Percentiles rank a stretch among this genome's conserved stretches.
These are phyloP conservation scores for Meleagris gallopavo DNA, from an alignment of 2,113 vertebrate genomes.

Conservation along the genomic window DNA sequence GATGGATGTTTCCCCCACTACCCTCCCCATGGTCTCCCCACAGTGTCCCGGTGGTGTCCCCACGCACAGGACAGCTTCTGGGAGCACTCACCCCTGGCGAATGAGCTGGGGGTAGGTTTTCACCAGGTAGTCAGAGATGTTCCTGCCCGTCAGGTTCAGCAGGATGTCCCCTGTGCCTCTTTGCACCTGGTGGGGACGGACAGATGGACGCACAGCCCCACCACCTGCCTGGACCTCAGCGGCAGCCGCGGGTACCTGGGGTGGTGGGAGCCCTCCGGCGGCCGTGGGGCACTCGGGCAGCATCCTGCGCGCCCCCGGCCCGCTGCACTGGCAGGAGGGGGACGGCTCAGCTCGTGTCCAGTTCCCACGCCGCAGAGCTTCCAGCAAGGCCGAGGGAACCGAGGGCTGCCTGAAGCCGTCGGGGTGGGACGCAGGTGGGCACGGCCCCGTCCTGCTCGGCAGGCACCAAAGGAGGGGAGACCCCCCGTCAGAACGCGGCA, in stretches of 20 bases:
- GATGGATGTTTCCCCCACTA: fast-evolving
- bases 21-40: neutral
- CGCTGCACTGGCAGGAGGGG: slow-evolving; percentile 86
- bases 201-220: fast-evolving
- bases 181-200: neutral
- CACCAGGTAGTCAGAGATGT: slow-evolving; percentile 91
- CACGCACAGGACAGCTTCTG: neutral
- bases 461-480: neutral
- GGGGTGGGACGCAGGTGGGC: neutral
- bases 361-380: slow-evolving; percentile 76
- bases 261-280: slow-evolving; percentile 84
- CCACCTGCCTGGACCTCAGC: fast-evolving
- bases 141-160: slow-evolving; percentile 90
- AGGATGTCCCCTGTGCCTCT: slow-evolving; percentile 74
- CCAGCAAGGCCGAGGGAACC: slow-evolving; percentile 53
- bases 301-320: slow-evolving; percentile 78
- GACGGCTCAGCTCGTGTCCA: slow-evolving; percentile 79
- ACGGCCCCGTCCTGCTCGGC: neutral
- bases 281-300: slow-evolving; percentile 85
- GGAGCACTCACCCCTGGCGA: slow-evolving; percentile 81
- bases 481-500: neutral
- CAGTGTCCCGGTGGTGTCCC: neutral
- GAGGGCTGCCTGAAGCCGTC: slow-evolving; percentile 69
- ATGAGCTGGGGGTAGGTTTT: slow-evolving; percentile 93
- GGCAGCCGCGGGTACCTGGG: slow-evolving; percentile 77